Conservation (phyloP, 2,888 invertebrate species). For the Leptinotarsa haldemani region DNA sequence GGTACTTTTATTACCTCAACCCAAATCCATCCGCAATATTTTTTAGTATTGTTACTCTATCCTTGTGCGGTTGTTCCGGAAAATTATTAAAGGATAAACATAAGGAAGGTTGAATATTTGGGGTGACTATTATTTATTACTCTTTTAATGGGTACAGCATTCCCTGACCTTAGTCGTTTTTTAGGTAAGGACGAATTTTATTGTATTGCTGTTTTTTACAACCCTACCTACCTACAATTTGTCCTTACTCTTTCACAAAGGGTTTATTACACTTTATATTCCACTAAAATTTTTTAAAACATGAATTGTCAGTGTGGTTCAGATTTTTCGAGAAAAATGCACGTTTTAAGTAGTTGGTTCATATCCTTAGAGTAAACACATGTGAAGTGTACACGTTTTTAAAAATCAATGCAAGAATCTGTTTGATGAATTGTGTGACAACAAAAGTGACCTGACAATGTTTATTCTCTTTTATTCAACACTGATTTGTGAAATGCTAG, state of each 20-base stretch:
- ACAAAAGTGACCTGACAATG: too few relatives aligned
- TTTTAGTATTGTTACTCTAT: constrained; percentile 29
- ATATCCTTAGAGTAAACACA: not conserved
- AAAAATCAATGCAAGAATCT: too few relatives aligned
- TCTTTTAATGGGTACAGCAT: constrained; percentile 30
- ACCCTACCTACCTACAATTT: constrained; percentile 50
- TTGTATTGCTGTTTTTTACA: constrained; percentile 52
- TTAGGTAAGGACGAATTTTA: constrained; percentile 41
- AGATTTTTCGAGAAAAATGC: not conserved
- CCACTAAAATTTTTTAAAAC: not conserved
- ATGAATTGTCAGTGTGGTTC: constrained; percentile 10
- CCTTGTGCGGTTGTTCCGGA: constrained; percentile 42
- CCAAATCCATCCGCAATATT: constrained; percentile 35
- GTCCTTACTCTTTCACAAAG: constrained; percentile 50
- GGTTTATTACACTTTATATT: constrained; percentile 49
- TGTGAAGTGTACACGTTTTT: not conserved
- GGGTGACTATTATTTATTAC: constrained; percentile 46
- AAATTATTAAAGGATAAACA: constrained; percentile 43
- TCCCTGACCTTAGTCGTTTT: constrained; percentile 41
- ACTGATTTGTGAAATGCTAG: too few relatives aligned
- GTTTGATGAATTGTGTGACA: too few relatives aligned
- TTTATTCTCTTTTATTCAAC: too few relatives aligned
- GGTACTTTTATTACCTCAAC: constrained; percentile 38
- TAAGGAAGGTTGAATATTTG: constrained; percentile 38
- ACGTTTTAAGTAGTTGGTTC: not conserved